A percentile compares a stretch with the other conserved stretches of the same genome.
These are phyloP conservation scores for Protobothrops flavoviridis DNA, from an alignment of 2,113 vertebrate species.

Conservation along the genomic window DNA sequence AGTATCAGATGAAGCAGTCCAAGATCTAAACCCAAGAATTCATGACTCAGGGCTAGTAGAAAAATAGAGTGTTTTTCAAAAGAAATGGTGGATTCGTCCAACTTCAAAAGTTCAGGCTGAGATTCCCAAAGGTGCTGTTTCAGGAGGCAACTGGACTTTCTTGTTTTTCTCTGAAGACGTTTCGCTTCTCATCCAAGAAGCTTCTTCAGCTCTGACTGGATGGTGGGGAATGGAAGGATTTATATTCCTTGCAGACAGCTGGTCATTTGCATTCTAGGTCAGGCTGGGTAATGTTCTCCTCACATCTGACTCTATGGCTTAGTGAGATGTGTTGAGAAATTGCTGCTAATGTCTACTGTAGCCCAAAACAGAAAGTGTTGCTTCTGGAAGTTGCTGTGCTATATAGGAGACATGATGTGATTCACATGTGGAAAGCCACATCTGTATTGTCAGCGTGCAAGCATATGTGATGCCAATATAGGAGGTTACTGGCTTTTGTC, in stretches of 20 bases:
- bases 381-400: background rate
- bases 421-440: background rate
- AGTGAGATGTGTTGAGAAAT: background rate
- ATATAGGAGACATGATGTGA: background rate
- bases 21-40: background rate
- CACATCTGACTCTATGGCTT: background rate
- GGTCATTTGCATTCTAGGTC: too few relatives aligned
- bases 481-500: background rate
- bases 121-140: background rate
- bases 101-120: background rate
- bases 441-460: background rate
- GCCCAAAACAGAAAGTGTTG: background rate
- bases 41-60: background rate
- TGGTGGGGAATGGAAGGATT: too few relatives aligned
- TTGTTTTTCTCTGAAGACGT: too few relatives aligned
- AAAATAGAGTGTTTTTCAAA: background rate
- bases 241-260: too few relatives aligned
- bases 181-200: too few relatives aligned
- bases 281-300: too few relatives aligned
- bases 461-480: background rate
- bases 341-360: background rate
- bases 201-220: too few relatives aligned
- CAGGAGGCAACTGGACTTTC: too few relatives aligned
- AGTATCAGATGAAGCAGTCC: too few relatives aligned
- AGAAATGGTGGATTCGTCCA: too few relatives aligned